Base-by-base conservation (phyloP, 1,140 invertebrate species). In the Camponotus pennsylvanicus region DNA sequence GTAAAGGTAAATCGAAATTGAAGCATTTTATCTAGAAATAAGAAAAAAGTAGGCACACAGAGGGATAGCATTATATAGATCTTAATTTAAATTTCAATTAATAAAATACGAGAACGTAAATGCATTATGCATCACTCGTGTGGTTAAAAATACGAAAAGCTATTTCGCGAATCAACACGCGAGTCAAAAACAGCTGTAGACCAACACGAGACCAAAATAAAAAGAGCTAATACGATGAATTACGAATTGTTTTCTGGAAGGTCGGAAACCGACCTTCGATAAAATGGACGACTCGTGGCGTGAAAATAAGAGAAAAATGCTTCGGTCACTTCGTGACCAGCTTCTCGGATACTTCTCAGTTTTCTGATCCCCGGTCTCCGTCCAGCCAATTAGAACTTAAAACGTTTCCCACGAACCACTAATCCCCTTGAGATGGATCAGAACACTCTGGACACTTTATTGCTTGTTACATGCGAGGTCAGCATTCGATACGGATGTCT, bases 341-440 rank as follows among this genome's bases (percentile, higher is more conserved):
- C 55, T 89, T 89, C 73, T 85, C 59, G 42, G 86, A 88, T 79
- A 61, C 73, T 73, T 78, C 80, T 75, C 66, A 67, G 34, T 73
- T 89, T 85, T 52, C n/a, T 21, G 71, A 88, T 75, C 75, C n/a
- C 49, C 71, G 18, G 5, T 55, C 13, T 79, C 27, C 71, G 15
- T 52, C 6, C 52, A 75, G 70, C 80, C 80, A 89, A 88, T 89
- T 89, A 89, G 67, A 88, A 88, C 55, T 77, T 88, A 40, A 45
- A 85, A 85, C 66, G 40, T 73, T 55, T n/a, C 71, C 57, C 15
- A n/a, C 5, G n/a, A 78, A 85, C 27, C 67, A 13, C 42, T 88
- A 88, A 88, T 88, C 49, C 64, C 32, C 42, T 88, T 88, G 57
- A 18, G 70, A 70, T 40, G 21, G 42, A 55, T 66, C 64, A 37